Evolutionary conservation across 2,113 vertebrate species (phyloP).

Genomic region (Engystomops pustulosus): DNA sequence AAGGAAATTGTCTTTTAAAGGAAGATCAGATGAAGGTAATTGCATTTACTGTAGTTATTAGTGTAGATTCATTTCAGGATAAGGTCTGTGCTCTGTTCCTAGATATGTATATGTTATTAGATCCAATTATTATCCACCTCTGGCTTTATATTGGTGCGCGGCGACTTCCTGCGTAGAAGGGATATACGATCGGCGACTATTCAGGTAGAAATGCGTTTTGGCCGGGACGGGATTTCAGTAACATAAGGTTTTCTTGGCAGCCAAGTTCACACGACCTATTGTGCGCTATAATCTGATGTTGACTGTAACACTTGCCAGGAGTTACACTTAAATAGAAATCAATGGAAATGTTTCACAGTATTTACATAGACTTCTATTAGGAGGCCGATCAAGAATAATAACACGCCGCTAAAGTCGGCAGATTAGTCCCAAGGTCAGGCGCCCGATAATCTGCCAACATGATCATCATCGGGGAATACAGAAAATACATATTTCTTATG

Average conservation of each 20-base stretch:
- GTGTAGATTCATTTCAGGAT: background rate
- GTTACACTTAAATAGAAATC: background rate
- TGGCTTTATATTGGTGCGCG: background rate
- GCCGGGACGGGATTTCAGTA: background rate
- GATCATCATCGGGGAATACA: too few relatives aligned
- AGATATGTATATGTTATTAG: background rate
- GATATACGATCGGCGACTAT: background rate
- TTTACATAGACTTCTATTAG: background rate
- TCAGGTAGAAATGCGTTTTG: background rate
- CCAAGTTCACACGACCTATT: background rate
- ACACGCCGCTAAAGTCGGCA: too few relatives aligned
- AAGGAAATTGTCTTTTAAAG: constrained; percentile 91
- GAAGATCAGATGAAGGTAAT: constrained; percentile 86
- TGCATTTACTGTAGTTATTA: constrained; percentile 46
- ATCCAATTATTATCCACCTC: background rate
- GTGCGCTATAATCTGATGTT: background rate
- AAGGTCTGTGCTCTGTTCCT: background rate
- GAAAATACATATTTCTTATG: too few relatives aligned
- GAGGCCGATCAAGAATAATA: too few relatives aligned
- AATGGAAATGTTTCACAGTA: background rate
- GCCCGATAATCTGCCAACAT: background rate
- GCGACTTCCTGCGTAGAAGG: background rate
- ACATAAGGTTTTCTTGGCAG: background rate
- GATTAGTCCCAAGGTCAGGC: background rate
- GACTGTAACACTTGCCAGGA: background rate